These are phyloP conservation scores for Drosophila lacertosa DNA, from an alignment of 1,140 invertebrate genomes.

Conservation along the genomic window DNA sequence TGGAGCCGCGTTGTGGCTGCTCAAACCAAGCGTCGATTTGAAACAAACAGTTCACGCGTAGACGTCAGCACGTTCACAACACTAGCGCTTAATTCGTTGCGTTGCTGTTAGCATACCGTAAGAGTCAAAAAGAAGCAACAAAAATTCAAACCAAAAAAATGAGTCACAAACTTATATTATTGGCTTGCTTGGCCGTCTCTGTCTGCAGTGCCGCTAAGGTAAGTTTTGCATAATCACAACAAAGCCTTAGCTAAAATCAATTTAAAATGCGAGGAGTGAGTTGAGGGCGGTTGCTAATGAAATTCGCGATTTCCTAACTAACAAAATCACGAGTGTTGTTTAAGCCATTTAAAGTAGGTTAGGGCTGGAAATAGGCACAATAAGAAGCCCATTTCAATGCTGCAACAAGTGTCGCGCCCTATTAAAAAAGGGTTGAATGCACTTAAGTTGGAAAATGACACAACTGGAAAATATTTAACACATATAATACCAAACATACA, in stretches of 20 bases:
- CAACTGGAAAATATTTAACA: constrained; percentile 53
- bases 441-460: constrained; percentile 62
- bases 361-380: constrained; percentile 15
- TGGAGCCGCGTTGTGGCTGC: constrained; percentile 8
- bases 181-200: constrained; percentile 62
- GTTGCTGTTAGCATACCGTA: constrained; percentile 14
- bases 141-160: constrained; percentile 50
- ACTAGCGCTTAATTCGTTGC: constrained; percentile 18
- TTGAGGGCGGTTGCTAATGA: neutral
- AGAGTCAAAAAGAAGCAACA: constrained; percentile 13
- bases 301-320: constrained; percentile 2
- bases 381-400: constrained; percentile 42
- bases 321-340: constrained; percentile 12
- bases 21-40: constrained; percentile 35
- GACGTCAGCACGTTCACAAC: constrained; percentile 53
- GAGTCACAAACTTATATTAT: constrained; percentile 75
- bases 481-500: constrained; percentile 43
- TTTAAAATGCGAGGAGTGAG: constrained; percentile 14
- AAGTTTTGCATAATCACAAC: constrained; percentile 46
- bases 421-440: constrained; percentile 61
- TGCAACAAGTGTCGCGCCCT: constrained; percentile 69
- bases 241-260: constrained; percentile 18
- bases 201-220: constrained; percentile 76
- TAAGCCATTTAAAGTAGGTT: constrained; percentile 1
- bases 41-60: constrained; percentile 65